phyloP scores from a whole-genome alignment of 2,113 vertebrate species.

The Periophthalmus modestus region DNA sequence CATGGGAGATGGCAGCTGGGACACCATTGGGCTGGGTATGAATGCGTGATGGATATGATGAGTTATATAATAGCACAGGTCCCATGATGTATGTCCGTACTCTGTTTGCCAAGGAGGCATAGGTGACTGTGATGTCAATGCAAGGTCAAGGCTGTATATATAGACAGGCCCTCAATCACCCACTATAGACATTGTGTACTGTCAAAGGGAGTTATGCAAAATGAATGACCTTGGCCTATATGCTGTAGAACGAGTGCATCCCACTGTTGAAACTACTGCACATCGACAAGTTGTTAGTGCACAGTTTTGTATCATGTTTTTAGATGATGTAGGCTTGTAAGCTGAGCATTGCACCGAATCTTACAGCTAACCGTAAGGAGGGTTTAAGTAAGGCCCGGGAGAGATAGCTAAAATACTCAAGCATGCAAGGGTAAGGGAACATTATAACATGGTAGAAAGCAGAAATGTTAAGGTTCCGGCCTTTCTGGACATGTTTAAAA shows the following conservation, averaged over 20 bases:
- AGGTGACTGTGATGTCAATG: conserved; percentile 4
- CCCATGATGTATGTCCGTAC: not conserved
- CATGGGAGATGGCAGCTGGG: conserved; percentile 22
- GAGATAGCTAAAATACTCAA: too few relatives aligned
- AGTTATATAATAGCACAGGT: conserved; percentile 15
- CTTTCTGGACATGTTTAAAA: too few relatives aligned
- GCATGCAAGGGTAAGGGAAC: too few relatives aligned
- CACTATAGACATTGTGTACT: not conserved
- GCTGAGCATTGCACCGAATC: too few relatives aligned
- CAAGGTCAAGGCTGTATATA: conserved; percentile 9
- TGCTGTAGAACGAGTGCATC: not conserved
- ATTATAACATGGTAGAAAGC: too few relatives aligned
- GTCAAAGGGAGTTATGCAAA: not conserved
- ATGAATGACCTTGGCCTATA: not conserved
- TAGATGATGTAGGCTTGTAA: too few relatives aligned
- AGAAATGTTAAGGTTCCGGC: too few relatives aligned
- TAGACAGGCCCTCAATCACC: conserved; percentile 9
- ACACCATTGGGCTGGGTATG: conserved; percentile 20
- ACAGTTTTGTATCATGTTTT: too few relatives aligned
- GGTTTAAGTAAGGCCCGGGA: too few relatives aligned
- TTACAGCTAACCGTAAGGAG: too few relatives aligned
- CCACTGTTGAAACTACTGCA: too few relatives aligned
- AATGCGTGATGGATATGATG: conserved; percentile 25
- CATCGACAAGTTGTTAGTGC: too few relatives aligned
- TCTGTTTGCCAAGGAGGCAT: conserved; percentile 3